Conservation (phyloP, 2,113 vertebrate genomes). For the Tragelaphus buxtoni region DNA sequence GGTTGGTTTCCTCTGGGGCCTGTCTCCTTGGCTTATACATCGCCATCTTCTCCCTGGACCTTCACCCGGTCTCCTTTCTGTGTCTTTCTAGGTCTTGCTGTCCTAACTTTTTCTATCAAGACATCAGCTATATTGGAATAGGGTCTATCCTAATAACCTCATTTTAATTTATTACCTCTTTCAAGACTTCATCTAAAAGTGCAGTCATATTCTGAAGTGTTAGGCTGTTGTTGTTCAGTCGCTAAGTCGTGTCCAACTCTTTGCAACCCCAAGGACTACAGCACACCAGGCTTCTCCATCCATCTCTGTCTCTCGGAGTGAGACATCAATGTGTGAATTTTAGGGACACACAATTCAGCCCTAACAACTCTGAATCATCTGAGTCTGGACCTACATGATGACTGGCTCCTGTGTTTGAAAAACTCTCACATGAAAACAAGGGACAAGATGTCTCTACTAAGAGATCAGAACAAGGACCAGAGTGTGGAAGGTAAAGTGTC, state of each 20-base stretch:
- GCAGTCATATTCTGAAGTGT: neutral
- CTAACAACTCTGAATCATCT: neutral
- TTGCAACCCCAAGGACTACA: neutral
- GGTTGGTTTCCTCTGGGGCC: neutral
- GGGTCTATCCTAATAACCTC: neutral
- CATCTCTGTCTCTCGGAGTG: neutral
- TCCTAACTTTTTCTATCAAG: neutral
- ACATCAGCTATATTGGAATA: neutral
- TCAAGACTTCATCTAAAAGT: neutral
- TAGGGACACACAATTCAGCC: neutral
- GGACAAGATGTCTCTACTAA: neutral
- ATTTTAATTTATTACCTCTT: neutral
- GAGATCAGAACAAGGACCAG: neutral
- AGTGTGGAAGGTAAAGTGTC: neutral
- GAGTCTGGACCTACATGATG: neutral
- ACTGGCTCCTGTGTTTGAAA: neutral
- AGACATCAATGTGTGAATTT: neutral
- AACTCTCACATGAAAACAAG: neutral
- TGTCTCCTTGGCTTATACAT: neutral
- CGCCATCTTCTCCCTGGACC: neutral
- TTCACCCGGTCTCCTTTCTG: neutral
- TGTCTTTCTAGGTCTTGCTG: neutral
- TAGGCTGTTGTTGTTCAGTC: neutral
- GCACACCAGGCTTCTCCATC: neutral
- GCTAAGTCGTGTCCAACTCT: fast-evolving